These are phyloP conservation scores for Pionites leucogaster DNA, from an alignment of 2,113 vertebrate species.

Conservation along the genomic window DNA sequence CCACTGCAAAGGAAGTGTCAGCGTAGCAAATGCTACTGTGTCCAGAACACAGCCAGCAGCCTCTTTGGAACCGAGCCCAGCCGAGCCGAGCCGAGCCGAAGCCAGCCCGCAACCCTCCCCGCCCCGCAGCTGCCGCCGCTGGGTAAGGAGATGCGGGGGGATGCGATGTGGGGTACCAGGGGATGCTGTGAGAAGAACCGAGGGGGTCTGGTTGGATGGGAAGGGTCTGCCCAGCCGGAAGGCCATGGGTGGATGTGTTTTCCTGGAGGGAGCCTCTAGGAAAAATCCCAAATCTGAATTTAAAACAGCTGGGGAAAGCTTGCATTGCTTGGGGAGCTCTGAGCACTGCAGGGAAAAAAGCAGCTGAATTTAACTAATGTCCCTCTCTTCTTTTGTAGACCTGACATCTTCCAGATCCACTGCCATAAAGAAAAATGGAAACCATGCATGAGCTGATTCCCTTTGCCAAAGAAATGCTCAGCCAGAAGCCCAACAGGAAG, in stretches of 20 bases:
- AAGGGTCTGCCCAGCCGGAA: background rate
- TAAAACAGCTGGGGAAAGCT: background rate
- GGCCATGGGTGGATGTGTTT: accelerated
- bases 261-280: background rate
- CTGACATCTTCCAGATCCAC: background rate
- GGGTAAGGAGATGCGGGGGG: background rate
- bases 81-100: no score
- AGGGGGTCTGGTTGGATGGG: background rate
- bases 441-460: conserved; percentile 84
- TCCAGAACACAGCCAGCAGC: no score
- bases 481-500: conserved; percentile 78
- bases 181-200: background rate
- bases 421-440: conserved; percentile 73
- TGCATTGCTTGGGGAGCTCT: background rate
- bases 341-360: accelerated
- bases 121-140: background rate
- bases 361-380: background rate
- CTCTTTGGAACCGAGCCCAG: no score
- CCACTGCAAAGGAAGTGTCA: no score
- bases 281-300: accelerated
- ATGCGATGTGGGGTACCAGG: background rate
- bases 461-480: conserved; percentile 86
- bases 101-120: background rate
- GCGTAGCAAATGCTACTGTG: no score
- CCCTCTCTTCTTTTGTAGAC: background rate